Conservation (phyloP, 2,888 invertebrate species). For the Xanthia icteritia region DNA sequence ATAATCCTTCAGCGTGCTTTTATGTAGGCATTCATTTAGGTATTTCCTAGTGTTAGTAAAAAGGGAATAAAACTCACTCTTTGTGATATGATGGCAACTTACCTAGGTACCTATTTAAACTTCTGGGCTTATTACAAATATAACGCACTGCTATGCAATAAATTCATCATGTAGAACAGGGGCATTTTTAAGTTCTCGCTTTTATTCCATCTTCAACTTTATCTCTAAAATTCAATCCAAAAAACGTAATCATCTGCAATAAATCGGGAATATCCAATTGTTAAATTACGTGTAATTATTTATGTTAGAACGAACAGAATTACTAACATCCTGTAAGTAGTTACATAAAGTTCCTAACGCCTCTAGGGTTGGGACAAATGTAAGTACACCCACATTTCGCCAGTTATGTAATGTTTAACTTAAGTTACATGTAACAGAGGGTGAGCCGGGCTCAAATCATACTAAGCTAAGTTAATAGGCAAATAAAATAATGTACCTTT, state of each 20-base stretch:
- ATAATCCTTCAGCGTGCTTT: too few relatives aligned
- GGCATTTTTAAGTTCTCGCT: too few relatives aligned
- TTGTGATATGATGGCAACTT: neutral
- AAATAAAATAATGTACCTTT: slow-evolving; percentile 35
- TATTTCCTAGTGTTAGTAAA: too few relatives aligned
- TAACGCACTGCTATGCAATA: neutral
- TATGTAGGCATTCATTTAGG: too few relatives aligned
- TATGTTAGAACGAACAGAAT: neutral
- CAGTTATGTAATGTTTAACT: slow-evolving; percentile 10
- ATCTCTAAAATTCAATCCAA: neutral
- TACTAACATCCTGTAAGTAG: neutral
- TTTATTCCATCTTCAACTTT: neutral
- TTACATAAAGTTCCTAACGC: slow-evolving; percentile 3
- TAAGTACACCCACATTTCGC: neutral
- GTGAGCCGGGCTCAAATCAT: neutral
- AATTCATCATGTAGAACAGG: neutral
- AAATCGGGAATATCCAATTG: neutral
- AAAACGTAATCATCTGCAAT: neutral
- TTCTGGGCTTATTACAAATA: neutral
- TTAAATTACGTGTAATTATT: neutral
- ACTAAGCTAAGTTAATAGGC: slow-evolving; percentile 8
- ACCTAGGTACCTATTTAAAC: neutral
- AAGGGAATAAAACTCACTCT: neutral
- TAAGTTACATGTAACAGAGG: slow-evolving; percentile 18
- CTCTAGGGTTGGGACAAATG: slow-evolving; percentile 21